These are phyloP conservation scores for Anguilla megastoma DNA, from an alignment of 2,797 vertebrate genomes.

Conservation along the genomic window DNA sequence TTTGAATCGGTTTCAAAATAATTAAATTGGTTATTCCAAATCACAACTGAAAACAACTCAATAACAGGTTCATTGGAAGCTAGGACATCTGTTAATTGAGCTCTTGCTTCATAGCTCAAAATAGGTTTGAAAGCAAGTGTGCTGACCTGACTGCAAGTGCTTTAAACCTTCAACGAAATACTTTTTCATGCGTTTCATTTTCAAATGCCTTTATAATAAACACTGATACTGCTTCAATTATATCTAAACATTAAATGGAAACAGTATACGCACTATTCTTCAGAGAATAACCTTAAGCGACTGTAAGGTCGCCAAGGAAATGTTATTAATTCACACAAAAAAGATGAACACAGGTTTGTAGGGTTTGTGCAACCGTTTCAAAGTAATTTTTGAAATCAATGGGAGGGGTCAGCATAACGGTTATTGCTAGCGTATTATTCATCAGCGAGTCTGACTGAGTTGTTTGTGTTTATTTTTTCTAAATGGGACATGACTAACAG, in stretches of 20 bases:
- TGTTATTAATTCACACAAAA: neutral
- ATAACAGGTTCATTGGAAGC: neutral
- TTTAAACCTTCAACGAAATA: neutral
- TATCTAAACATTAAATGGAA: neutral
- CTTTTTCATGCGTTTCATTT: neutral
- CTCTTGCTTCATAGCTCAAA: neutral
- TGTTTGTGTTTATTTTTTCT: neutral
- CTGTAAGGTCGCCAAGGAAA: neutral
- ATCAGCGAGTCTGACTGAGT: neutral
- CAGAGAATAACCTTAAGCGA: neutral
- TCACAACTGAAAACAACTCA: neutral
- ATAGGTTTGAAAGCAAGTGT: neutral
- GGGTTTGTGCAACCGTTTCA: neutral
- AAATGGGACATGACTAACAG: neutral
- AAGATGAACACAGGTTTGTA: neutral
- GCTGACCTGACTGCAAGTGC: neutral
- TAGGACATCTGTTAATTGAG: neutral
- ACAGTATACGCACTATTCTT: neutral
- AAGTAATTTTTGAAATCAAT: neutral
- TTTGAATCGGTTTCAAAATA: slow-evolving; percentile 7
- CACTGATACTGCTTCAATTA: neutral
- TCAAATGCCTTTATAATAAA: neutral
- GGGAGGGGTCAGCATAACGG: neutral
- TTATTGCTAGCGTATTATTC: neutral
- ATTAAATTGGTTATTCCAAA: slow-evolving; percentile 1